These are phyloP conservation scores for Pollachius pollachius DNA, from an alignment of 2,113 vertebrate species.

Conservation along the genomic window DNA sequence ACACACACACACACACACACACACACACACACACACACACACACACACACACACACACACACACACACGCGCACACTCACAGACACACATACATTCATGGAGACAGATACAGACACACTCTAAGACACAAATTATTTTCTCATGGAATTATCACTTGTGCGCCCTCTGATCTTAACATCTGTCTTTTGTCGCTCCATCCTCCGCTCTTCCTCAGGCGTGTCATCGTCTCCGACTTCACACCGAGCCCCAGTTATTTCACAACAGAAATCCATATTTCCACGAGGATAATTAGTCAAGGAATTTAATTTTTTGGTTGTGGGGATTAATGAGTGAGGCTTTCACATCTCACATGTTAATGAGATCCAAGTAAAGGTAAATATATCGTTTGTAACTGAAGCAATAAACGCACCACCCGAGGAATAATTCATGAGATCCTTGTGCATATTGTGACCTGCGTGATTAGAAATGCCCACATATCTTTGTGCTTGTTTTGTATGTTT, in stretches of 20 bases:
- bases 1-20: constrained; percentile 8
- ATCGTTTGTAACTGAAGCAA: too few relatives aligned
- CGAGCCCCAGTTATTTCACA: neutral
- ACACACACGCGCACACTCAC: constrained; percentile 8
- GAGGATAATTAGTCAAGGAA: neutral
- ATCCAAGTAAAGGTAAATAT: too few relatives aligned
- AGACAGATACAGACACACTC: constrained; percentile 5
- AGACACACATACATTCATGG: neutral
- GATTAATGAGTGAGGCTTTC: too few relatives aligned
- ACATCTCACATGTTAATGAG: too few relatives aligned
- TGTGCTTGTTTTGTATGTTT: neutral
- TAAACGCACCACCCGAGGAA: too few relatives aligned
- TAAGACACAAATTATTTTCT: constrained; percentile 39
- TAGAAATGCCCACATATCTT: too few relatives aligned
- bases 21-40: constrained; percentile 16
- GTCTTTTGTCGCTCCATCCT: constrained; percentile 20
- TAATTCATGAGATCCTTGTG: too few relatives aligned
- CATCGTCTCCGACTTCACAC: neutral
- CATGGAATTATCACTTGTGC: constrained; percentile 43
- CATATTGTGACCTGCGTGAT: too few relatives aligned
- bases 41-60: constrained; percentile 7
- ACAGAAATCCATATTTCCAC: neutral
- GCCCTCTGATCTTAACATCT: constrained; percentile 39
- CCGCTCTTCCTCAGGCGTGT: constrained; percentile 24
- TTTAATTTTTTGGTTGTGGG: too few relatives aligned